These are phyloP conservation scores for Vulpes lagopus DNA, from an alignment of 2,113 vertebrate genomes.

Conservation along the genomic window DNA sequence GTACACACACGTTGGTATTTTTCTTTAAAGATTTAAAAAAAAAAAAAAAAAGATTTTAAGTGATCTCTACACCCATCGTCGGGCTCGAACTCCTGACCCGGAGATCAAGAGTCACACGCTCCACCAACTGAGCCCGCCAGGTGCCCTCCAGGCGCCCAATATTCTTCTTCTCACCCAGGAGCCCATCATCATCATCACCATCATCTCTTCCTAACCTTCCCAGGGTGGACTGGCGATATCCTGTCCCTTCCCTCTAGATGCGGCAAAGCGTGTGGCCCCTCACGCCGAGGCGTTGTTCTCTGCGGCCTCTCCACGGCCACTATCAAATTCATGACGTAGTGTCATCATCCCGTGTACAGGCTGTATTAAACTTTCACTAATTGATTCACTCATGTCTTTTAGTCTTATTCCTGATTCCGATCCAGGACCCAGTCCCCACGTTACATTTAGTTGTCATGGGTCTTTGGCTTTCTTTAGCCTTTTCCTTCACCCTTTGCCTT, in stretches of 20 bases:
- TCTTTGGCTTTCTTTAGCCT: background rate
- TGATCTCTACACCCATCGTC: background rate
- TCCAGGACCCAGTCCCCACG: background rate
- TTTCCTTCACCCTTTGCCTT: background rate
- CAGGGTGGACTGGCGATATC: background rate
- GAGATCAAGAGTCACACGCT: background rate
- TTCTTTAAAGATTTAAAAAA: background rate
- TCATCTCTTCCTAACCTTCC: background rate
- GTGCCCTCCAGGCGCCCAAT: background rate
- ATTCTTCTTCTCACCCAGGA: background rate
- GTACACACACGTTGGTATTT: too few relatives aligned
- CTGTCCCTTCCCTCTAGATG: background rate
- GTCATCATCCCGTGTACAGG: background rate
- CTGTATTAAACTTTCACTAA: background rate
- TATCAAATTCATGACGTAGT: background rate
- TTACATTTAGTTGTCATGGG: background rate
- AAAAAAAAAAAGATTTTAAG: background rate
- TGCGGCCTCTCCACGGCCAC: background rate
- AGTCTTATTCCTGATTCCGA: background rate
- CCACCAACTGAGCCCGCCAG: background rate
- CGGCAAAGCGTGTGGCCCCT: background rate
- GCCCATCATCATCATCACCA: background rate
- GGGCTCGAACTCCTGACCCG: background rate
- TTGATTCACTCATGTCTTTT: background rate
- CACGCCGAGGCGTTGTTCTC: background rate